Evolutionary conservation across 1,140 invertebrate genomes (phyloP).

Genomic region (Eupristina koningsbergeri): DNA sequence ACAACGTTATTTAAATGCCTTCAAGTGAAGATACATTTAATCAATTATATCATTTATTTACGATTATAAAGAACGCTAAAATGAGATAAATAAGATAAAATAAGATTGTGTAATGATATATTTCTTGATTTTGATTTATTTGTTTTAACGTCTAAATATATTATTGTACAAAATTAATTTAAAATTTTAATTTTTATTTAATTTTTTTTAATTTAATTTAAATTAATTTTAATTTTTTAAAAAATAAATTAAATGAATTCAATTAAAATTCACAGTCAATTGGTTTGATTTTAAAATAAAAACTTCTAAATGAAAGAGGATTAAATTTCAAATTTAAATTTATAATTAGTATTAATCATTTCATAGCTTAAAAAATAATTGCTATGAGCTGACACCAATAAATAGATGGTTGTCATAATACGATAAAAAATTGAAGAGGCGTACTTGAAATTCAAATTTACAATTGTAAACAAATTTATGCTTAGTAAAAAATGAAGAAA

Average conservation of each 20-base stretch:
- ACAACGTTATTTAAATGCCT: not conserved
- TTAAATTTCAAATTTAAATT: not conserved
- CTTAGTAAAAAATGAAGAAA: not conserved
- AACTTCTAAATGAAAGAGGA: too few species aligned
- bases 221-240: too few species aligned
- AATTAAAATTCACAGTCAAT: too few species aligned
- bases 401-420: too few species aligned
- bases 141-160: not conserved
- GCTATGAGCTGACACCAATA: too few species aligned
- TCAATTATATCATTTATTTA: not conserved
- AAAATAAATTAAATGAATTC: too few species aligned
- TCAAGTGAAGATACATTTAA: not conserved
- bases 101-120: not conserved
- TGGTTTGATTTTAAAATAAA: too few species aligned
- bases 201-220: too few species aligned
- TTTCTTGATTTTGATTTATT: not conserved
- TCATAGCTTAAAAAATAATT: not conserved
- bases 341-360: not conserved
- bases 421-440: too few species aligned
- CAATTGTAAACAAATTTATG: not conserved
- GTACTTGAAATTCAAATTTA: not conserved
- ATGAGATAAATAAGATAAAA: not conserved
- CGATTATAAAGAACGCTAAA: not conserved
- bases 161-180: too few species aligned
- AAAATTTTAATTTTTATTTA: too few species aligned